Base-by-base conservation (phyloP, 2,797 vertebrate genomes). In the Diplodus puntazzo region DNA sequence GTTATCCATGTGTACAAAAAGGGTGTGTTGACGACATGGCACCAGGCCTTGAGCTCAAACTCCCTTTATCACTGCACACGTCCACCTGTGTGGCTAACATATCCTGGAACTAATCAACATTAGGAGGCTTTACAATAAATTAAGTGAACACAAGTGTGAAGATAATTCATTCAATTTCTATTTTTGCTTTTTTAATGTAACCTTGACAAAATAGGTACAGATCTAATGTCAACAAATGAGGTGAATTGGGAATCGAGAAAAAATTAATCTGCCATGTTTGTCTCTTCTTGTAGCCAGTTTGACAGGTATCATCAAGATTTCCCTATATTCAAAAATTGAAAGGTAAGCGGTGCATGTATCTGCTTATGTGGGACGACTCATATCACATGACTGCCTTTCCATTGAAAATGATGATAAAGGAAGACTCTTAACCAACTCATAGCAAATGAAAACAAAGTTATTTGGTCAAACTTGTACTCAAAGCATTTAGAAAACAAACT, bases 41-140 rank as follows among this genome's bases (percentile, higher is more conserved):
- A 39, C 13, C 0, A 17, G 2, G 4, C 21, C 34, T 62, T 27
- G 8, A 77, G 2, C 23, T 25, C 18, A 54, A 30, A 46, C 49
- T 60, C 16, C 0, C 20, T 75, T 83, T 30, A 42, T 62, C 49
- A 58, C 52, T 11, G 11, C 50, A 69, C 64, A 64, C 72, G 30
- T 52, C 27, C 5, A 81, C 49, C 1, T 34, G 8, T 50, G 11
- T 20, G 45, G 3, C 39, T 53, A 62, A 39, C 39, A 39, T 2
- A 84, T 90, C 85, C 82, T 83, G 83, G 50, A 83, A 63, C 46
- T 21, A 5, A 58, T 16, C 4, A 45, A 13, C 2, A 57, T 18
- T 12, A 49, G 21, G 17, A 45, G 13, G 13, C 27, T 11, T 3
- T 3, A 25, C 20, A 71, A 17, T 27, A 55, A 67, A 52, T 45